phyloP scores from a whole-genome alignment of 2,113 vertebrate genomes.

The Prunella fulvescens region DNA sequence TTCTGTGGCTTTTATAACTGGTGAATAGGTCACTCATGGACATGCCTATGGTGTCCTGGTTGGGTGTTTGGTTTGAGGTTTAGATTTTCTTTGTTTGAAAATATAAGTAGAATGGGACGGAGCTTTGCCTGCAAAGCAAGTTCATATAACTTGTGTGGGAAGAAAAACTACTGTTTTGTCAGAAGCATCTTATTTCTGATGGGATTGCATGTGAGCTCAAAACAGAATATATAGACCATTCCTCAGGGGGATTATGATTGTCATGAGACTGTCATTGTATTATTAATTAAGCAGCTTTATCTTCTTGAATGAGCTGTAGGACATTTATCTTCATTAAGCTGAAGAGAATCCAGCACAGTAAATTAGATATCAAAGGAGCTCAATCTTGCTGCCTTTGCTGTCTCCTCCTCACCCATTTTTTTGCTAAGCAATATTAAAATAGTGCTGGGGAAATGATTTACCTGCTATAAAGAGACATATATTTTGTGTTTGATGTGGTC shows the following conservation, averaged over 20 bases:
- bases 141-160: not conserved
- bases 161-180: not conserved
- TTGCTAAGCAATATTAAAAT: not conserved
- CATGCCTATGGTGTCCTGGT: not conserved
- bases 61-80: not conserved
- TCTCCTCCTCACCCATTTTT: not conserved
- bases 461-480: not conserved
- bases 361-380: constrained; percentile 61
- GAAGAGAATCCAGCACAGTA: constrained; percentile 73
- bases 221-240: constrained; percentile 28
- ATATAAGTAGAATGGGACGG: not conserved
- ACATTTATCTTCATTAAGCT: constrained; percentile 71
- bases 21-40: not conserved
- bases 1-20: accelerated
- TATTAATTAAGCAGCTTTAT: constrained; percentile 80
- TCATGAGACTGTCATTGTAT: constrained; percentile 72
- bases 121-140: not conserved
- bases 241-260: constrained; percentile 73
- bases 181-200: constrained; percentile 15
- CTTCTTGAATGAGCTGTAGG: constrained; percentile 64
- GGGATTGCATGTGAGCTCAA: not conserved
- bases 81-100: not conserved
- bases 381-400: not conserved
- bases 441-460: not conserved
- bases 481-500: not conserved